Conservation (phyloP, 2,797 vertebrate genomes). For the Antennarius maculatus region DNA sequence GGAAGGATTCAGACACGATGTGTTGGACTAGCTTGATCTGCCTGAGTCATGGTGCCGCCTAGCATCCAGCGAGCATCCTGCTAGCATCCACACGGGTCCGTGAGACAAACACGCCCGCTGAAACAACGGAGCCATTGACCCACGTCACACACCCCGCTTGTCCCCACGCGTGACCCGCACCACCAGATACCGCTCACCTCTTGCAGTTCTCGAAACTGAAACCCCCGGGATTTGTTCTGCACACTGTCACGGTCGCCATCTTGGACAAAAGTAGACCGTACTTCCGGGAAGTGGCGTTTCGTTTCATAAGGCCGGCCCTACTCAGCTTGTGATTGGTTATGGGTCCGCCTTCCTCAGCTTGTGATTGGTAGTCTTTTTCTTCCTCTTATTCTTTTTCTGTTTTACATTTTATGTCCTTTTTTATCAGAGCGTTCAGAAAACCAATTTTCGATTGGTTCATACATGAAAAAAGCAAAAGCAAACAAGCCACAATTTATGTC, state of each 20-base stretch:
- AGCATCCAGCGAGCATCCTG: not conserved
- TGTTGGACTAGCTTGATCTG: conserved; percentile 12
- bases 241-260: conserved; percentile 86
- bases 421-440: too few species aligned
- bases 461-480: too few species aligned
- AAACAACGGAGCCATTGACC: too few species aligned
- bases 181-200: conserved; percentile 76
- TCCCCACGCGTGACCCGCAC: not conserved
- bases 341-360: not conserved
- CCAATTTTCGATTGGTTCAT: too few species aligned
- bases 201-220: conserved; percentile 93
- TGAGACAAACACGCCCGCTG: not conserved
- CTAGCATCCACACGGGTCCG: conserved; percentile 23
- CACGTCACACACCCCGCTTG: too few species aligned
- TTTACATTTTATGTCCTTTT: too few species aligned
- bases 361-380: not conserved
- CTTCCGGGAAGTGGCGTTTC: conserved; percentile 74
- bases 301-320: not conserved
- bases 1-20: not conserved
- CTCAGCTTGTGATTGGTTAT: not conserved
- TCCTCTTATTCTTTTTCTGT: too few species aligned
- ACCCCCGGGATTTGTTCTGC: conserved; percentile 74
- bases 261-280: conserved; percentile 56
- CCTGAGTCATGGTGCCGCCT: conserved; percentile 68
- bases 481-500: too few species aligned